phyloP scores from a whole-genome alignment of 1,140 invertebrate genomes.

The Drosophila neocordata region DNA sequence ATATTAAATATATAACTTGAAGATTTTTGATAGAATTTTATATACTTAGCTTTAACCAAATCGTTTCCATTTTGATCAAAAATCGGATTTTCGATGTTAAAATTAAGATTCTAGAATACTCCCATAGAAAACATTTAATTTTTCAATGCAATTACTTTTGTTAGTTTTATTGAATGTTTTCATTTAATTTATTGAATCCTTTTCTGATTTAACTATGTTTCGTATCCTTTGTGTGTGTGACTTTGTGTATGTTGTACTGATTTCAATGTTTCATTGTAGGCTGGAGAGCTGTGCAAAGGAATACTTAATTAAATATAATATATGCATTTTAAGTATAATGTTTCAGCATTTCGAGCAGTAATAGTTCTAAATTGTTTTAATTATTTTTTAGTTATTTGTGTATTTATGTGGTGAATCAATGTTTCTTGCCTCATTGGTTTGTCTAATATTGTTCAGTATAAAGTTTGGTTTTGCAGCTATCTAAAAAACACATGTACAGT shows the following conservation, averaged over 20 bases:
- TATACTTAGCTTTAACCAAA: too few relatives aligned
- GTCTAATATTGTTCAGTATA: conserved; percentile 74
- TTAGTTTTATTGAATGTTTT: conserved; percentile 10
- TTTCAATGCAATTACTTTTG: conserved; percentile 1
- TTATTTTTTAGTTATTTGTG: conserved; percentile 2
- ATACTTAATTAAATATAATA: conserved; percentile 47
- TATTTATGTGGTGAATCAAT: conserved; percentile 31
- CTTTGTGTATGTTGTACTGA: conserved; percentile 3
- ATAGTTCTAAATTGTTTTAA: conserved; percentile 55
- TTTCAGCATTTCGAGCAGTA: conserved; percentile 73
- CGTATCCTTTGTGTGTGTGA: background rate
- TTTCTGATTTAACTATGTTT: background rate
- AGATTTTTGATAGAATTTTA: too few relatives aligned
- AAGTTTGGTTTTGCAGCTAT: conserved; percentile 69
- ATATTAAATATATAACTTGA: too few relatives aligned
- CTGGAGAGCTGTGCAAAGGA: conserved; percentile 24
- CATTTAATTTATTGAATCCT: conserved; percentile 2
- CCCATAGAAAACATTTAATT: background rate
- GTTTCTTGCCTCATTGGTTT: conserved; percentile 46
- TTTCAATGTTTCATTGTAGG: background rate
- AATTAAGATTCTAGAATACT: too few relatives aligned
- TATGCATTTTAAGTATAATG: conserved; percentile 30
- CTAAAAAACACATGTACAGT: conserved; percentile 76
- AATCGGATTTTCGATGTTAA: too few relatives aligned
- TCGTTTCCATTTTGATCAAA: too few relatives aligned